Evolutionary conservation across 2,113 vertebrate genomes (phyloP), one percentile per base, ranked within the genome.

Genomic region (Crotalus tigris): DNA sequence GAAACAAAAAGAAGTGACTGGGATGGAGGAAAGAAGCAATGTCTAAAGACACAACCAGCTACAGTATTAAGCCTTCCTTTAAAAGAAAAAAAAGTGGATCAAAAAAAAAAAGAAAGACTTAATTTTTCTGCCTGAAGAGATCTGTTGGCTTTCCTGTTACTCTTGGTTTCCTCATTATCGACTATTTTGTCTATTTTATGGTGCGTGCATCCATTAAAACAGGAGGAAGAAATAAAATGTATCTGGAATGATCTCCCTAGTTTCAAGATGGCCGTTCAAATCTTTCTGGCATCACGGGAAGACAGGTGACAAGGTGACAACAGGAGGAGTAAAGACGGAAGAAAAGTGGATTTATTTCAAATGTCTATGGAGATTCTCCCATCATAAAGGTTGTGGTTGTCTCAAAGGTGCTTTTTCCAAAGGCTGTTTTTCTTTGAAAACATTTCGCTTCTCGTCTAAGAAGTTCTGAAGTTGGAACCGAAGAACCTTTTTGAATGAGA

Each of bases 1-100:
- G 57, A 93, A 85, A 89, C 46, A 69, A 91, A 94, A 92, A 86
- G 91, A 95, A 94, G 93, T 69, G 64, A 87, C 26, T 46, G 57
- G 51, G 87, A 9, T 39, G 1, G 33, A 23, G 4, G 44, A 23
- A 5, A 46, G 57, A 23, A 51, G 95, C 92, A 96, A 94, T 44
- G 49, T 55, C 55, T 81, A 26, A 46, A 81, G 29, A 81, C 2
- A n/a, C 13, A 12, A 17, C 29, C n/a, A 88, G 88, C 44, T 4
- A 64, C 3, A 64, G 8, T 17, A 39, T 75, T 81, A 92, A 69
- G 64, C 55, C 55, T 85, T 92, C 94, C 44, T 88, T 53, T 51
- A 13, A 81, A 53, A 0, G 5, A 85, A 88, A 58, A 59, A 85
- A 5, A 33, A 13, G n/a, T 6, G 12, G 33, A 61, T 58, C 29